Evolutionary conservation across 2,888 invertebrate genomes (phyloP).

Genomic region (Ommatoiulus sabulosus): DNA sequence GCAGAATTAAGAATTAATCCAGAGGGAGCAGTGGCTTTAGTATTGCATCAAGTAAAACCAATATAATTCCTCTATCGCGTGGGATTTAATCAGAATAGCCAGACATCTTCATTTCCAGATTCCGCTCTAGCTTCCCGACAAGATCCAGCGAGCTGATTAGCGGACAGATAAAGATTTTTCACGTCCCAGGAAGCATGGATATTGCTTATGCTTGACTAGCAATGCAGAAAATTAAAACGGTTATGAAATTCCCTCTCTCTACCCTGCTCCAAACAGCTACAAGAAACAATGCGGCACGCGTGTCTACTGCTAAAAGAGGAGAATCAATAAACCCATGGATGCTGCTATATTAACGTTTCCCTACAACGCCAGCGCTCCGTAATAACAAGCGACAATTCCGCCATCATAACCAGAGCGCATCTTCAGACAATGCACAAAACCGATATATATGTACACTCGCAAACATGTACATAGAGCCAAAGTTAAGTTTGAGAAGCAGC

Average conservation of each 20-base stretch:
- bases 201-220: slow-evolving; percentile 58
- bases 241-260: slow-evolving; percentile 56
- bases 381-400: slow-evolving; percentile 30
- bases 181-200: slow-evolving; percentile 56
- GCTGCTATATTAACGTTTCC: slow-evolving; percentile 11
- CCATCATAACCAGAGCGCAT: neutral
- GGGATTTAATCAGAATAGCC: slow-evolving; percentile 53
- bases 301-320: slow-evolving; percentile 31
- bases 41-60: slow-evolving; percentile 50
- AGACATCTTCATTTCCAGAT: slow-evolving; percentile 54
- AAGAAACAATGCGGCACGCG: slow-evolving; percentile 24
- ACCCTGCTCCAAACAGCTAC: slow-evolving; percentile 8
- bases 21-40: slow-evolving; percentile 9
- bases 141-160: slow-evolving; percentile 57
- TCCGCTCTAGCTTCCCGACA: slow-evolving; percentile 50
- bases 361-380: neutral
- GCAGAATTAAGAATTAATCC: slow-evolving; percentile 35
- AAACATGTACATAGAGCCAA: neutral
- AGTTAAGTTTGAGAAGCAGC: neutral
- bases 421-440: slow-evolving; percentile 20
- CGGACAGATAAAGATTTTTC: slow-evolving; percentile 58
- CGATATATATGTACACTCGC: neutral
- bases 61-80: slow-evolving; percentile 53
- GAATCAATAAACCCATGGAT: slow-evolving; percentile 13
- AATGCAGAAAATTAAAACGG: slow-evolving; percentile 58